A percentile compares a stretch with the other conserved stretches of the same genome.
Evolutionary conservation across 2,113 vertebrate genomes (phyloP).

Genomic region (Pelobates fuscus): DNA sequence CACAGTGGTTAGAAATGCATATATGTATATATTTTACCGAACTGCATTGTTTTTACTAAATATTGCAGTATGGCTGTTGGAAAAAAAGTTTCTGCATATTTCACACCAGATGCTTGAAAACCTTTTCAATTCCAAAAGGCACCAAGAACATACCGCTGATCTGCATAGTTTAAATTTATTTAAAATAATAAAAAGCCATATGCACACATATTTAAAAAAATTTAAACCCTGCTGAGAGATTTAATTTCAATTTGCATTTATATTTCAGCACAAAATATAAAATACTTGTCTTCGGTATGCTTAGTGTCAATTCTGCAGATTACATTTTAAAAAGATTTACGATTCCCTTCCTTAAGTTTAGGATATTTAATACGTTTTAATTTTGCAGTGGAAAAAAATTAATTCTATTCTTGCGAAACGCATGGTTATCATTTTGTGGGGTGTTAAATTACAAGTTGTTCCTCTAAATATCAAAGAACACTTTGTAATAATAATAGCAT

Average conservation of each 20-base stretch:
- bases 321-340: neutral
- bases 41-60: too few species aligned
- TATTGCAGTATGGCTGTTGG: neutral
- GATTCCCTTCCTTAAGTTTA: neutral
- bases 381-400: neutral
- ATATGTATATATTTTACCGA: too few species aligned
- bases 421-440: too few species aligned
- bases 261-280: constrained; percentile 23
- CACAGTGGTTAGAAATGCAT: too few species aligned
- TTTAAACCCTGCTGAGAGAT: constrained; percentile 5
- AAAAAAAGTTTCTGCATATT: constrained; percentile 12
- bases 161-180: constrained; percentile 33
- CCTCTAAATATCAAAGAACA: too few species aligned
- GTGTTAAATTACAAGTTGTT: too few species aligned
- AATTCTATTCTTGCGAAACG: too few species aligned
- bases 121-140: constrained; percentile 37
- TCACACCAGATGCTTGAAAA: constrained; percentile 38
- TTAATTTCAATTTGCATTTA: constrained; percentile 42
- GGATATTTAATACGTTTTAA: neutral
- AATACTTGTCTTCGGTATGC: neutral
- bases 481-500: too few species aligned
- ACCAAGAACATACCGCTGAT: constrained; percentile 30
- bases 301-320: neutral
- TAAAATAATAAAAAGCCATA: constrained; percentile 43
- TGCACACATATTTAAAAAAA: constrained; percentile 30